These are phyloP conservation scores for Setipinna tenuifilis DNA, from an alignment of 2,797 vertebrate species.

Conservation along the genomic window DNA sequence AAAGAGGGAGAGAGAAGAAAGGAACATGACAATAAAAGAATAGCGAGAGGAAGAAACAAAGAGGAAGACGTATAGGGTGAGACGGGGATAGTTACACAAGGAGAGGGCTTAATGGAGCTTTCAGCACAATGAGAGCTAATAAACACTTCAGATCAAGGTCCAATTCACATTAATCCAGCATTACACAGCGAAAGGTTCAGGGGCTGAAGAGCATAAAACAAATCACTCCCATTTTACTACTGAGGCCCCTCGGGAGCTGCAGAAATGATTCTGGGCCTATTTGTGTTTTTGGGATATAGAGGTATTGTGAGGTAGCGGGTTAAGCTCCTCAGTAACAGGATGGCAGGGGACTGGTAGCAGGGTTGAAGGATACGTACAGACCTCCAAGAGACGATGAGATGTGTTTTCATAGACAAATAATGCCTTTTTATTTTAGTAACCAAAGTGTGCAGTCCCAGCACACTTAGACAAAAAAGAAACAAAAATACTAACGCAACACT, in stretches of 20 bases:
- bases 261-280: background rate
- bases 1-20: background rate
- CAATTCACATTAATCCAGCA: background rate
- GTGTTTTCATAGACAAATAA: no score
- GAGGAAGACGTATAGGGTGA: background rate
- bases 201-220: background rate
- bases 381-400: no score
- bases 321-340: no score
- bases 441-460: no score
- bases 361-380: no score
- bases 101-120: background rate
- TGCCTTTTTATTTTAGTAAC: no score
- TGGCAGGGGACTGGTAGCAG: no score
- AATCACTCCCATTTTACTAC: background rate
- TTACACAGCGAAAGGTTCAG: background rate
- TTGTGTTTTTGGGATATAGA: background rate
- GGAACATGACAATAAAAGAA: background rate
- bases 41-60: background rate
- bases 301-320: no score
- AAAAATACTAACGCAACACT: no score
- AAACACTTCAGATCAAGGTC: conserved; percentile 5
- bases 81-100: background rate
- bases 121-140: background rate
- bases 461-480: no score
- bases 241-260: background rate